Base-by-base conservation (phyloP, 2,113 vertebrate genomes). In the Platysternon megacephalum region DNA sequence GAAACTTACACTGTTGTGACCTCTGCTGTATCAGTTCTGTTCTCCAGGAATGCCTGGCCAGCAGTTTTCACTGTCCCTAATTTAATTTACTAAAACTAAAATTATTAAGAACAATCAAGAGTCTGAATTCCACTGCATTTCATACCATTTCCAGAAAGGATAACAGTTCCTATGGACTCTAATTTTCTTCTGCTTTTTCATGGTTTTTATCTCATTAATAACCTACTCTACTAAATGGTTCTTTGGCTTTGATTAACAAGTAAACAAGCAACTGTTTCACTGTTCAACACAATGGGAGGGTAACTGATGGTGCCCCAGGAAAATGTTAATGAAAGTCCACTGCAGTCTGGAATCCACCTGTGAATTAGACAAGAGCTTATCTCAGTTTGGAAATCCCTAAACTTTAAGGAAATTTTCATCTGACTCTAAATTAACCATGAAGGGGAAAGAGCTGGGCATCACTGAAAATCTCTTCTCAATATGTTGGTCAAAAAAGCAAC, bases 121-220 rank as follows among this genome's bases (percentile, higher is more conserved):
- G 87, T 90, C 61, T 92, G 39, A 87, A 56, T 22, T 51, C 44
- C 84, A 39, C 28, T 2, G 0, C 49, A 29, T 88, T 88, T 94
- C 55, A 84, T 52, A 87, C 2, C 76, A 2, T 72, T 94, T 94
- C 85, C 94, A 89, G 72, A 39, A 91, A 96, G 35, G 61, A 65
- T 19, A 35, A 52, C 17, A 16, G 14, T 61, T 79, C 16, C 86
- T 83, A 86, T 87, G n/a, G 89, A 79, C 68, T 94, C 65, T 39
- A 5, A 39, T 97, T 94, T 86, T 88, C 88, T 86, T 95, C 6
- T 65, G 32, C 32, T 93, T 89, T 93, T 90, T 42, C 9, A 17
- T 79, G 61, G 58, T 88, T 95, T 89, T 39, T 88, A 82, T 90
- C n/a, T 85, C n/a, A 93, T 29, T 26, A 82, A 86, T 82, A 94